A percentile compares a stretch with the other conserved stretches of the same genome.
These are phyloP conservation scores for Macropus fuliginosus DNA, from an alignment of 2,797 vertebrate genomes.

Conservation along the genomic window DNA sequence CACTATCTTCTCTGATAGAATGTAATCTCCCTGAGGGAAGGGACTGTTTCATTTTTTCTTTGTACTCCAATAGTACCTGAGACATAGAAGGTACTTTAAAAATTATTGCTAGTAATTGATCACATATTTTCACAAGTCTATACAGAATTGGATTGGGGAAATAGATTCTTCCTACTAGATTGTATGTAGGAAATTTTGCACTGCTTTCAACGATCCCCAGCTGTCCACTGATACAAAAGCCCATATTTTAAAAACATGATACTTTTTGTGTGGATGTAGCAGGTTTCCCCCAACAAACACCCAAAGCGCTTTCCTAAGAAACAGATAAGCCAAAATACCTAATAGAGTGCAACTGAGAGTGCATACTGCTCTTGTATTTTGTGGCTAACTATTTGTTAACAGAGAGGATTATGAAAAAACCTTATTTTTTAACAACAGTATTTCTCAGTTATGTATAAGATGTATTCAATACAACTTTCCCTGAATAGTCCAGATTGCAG, in stretches of 20 bases:
- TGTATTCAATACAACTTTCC: too few relatives aligned
- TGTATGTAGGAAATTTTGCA: neutral
- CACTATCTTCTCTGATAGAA: neutral
- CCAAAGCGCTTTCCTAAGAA: too few relatives aligned
- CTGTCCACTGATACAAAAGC: neutral
- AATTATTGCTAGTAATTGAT: neutral
- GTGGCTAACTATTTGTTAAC: too few relatives aligned
- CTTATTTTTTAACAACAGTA: too few relatives aligned
- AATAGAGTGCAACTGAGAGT: too few relatives aligned
- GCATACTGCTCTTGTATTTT: too few relatives aligned
- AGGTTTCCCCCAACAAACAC: neutral
- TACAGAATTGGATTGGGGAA: neutral
- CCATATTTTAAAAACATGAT: neutral
- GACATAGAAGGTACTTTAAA: neutral
- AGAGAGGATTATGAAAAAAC: too few relatives aligned
- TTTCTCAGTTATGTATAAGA: too few relatives aligned
- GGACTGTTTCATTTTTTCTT: neutral
- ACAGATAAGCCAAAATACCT: too few relatives aligned
- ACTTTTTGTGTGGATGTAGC: neutral
- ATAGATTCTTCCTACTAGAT: neutral
- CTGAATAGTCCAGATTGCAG: too few relatives aligned
- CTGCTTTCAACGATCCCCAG: neutral
- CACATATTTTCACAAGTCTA: neutral
- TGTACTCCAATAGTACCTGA: neutral
- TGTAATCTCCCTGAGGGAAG: neutral